phyloP scores from a whole-genome alignment of 2,888 invertebrate genomes.

The Acleris sparsana region DNA sequence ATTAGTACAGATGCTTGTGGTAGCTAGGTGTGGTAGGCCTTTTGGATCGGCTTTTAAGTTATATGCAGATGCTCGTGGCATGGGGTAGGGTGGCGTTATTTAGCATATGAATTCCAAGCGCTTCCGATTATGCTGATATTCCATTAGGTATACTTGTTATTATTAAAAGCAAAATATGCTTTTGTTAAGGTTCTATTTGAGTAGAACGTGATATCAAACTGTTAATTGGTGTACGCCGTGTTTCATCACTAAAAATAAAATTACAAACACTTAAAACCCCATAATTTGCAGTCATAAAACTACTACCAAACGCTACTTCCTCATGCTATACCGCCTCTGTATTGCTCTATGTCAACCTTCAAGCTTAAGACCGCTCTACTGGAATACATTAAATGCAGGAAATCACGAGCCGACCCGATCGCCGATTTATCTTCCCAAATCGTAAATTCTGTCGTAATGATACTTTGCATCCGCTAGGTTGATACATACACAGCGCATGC shows the following conservation, averaged over 20 bases:
- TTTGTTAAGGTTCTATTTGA: too few relatives aligned
- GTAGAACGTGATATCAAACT: too few relatives aligned
- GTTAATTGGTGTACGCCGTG: too few relatives aligned
- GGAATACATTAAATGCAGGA: conserved; percentile 80
- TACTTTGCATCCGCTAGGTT: conserved; percentile 71
- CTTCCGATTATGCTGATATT: too few relatives aligned
- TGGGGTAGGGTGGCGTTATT: neutral
- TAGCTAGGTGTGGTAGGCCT: conserved; percentile 52
- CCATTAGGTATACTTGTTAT: too few relatives aligned
- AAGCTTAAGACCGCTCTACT: conserved; percentile 50
- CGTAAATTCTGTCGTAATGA: conserved; percentile 78
- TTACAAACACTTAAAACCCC: conserved; percentile 1
- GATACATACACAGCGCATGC: conserved; percentile 25
- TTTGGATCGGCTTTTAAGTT: conserved; percentile 25
- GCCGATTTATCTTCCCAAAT: conserved; percentile 80
- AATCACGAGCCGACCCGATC: conserved; percentile 75
- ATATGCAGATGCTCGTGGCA: neutral
- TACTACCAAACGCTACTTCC: conserved; percentile 22
- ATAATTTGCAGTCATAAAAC: conserved; percentile 25
- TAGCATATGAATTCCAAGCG: neutral
- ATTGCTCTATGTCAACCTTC: conserved; percentile 69
- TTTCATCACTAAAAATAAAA: too few relatives aligned
- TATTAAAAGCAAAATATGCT: too few relatives aligned
- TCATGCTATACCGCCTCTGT: conserved; percentile 48
- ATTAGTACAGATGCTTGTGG: conserved; percentile 58